A percentile compares a stretch with the other conserved stretches of the same genome.
These are phyloP conservation scores for Nothobranchius kuhntae DNA, from an alignment of 2,113 vertebrate species.

Conservation along the genomic window DNA sequence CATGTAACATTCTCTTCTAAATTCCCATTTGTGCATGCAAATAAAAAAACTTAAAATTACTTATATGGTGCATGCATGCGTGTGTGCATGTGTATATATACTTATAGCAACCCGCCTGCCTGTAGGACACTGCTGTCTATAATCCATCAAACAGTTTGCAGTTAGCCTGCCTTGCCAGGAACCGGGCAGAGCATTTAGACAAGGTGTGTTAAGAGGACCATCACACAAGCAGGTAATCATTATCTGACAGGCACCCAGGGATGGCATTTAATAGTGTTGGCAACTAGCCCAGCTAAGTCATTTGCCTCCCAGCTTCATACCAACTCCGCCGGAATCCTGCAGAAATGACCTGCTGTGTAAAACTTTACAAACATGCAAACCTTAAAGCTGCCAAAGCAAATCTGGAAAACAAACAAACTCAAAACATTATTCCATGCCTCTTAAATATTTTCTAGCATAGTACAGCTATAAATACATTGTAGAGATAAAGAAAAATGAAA, in stretches of 20 bases:
- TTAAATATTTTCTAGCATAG: no score
- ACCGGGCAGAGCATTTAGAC: constrained; percentile 60
- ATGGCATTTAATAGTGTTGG: constrained; percentile 63
- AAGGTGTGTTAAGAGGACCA: constrained; percentile 62
- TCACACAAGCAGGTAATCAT: constrained; percentile 56
- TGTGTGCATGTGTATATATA: constrained; percentile 12
- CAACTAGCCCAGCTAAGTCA: constrained; percentile 47
- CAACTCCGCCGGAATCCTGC: constrained; percentile 33
- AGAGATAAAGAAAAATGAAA: no score
- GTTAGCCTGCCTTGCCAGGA: constrained; percentile 45
- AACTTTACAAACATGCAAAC: constrained; percentile 24
- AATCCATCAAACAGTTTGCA: constrained; percentile 63
- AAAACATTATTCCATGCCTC: no score
- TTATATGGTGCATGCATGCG: neutral
- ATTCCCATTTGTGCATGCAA: neutral
- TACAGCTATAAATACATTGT: no score
- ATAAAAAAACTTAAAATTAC: neutral
- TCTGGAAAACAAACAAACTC: neutral
- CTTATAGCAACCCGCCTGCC: constrained; percentile 59
- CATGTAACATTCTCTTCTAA: neutral
- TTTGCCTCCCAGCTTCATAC: constrained; percentile 44
- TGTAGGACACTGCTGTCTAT: constrained; percentile 50
- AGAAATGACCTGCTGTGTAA: constrained; percentile 14
- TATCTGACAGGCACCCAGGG: constrained; percentile 60
- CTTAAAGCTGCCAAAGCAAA: constrained; percentile 2